A percentile compares a stretch with the other conserved stretches of the same genome.
Evolutionary conservation across 2,888 invertebrate species (phyloP).

Genomic region (Sturmia bella): DNA sequence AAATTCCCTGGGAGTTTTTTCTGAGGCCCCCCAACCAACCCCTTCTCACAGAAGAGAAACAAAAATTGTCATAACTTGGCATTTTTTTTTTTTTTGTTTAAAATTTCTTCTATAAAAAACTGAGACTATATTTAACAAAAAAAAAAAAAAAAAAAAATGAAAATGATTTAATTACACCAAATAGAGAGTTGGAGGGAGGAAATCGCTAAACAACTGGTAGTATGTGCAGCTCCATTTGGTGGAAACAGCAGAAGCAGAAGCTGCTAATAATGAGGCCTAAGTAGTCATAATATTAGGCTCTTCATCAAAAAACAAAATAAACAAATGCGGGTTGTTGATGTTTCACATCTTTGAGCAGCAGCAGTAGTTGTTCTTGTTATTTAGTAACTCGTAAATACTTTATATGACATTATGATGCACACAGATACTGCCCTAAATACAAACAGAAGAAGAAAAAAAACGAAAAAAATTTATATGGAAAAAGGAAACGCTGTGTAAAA

Average conservation of each 20-base stretch:
- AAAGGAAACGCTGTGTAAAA: constrained; percentile 61
- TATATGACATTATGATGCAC: constrained; percentile 43
- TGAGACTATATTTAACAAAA: constrained; percentile 40
- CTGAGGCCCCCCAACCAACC: background rate
- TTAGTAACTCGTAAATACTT: constrained; percentile 55
- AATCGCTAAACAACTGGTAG: constrained; percentile 34
- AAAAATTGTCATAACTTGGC: constrained; percentile 39
- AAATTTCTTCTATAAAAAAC: constrained; percentile 37
- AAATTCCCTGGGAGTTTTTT: constrained; percentile 36
- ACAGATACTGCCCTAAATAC: constrained; percentile 49
- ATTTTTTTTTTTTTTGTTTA: constrained; percentile 10
- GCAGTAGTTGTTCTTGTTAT: constrained; percentile 31
- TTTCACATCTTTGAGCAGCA: constrained; percentile 18
- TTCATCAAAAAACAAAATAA: constrained; percentile 63
- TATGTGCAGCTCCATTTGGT: constrained; percentile 4
- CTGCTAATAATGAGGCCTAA: constrained; percentile 67
- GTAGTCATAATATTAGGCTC: constrained; percentile 70
- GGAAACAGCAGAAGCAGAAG: constrained; percentile 3
- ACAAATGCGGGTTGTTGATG: constrained; percentile 67
- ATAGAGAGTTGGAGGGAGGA: background rate
- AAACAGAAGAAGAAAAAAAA: background rate
- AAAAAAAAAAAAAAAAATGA: constrained; percentile 14
- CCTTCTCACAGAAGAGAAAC: constrained; percentile 12
- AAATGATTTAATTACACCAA: constrained; percentile 63
- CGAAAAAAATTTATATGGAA: background rate